Evolutionary conservation across 2,113 vertebrate genomes (phyloP), one percentile per base, ranked within the genome.

Genomic region (Onychostoma macrolepis): DNA sequence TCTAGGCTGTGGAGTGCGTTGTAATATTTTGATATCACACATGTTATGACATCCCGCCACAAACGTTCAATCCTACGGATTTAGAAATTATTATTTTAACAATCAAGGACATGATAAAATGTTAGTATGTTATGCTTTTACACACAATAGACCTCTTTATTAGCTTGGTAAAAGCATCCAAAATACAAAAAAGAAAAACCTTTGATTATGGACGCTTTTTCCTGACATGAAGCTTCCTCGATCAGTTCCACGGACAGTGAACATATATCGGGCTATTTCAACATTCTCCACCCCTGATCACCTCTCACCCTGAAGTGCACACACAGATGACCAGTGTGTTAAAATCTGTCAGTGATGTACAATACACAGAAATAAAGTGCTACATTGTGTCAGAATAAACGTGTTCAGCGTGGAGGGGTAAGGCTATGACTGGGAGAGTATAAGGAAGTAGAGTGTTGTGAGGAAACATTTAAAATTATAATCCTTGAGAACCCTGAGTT

Each of bases 221-320:
- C 45, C 45, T 48, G 45, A 48, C 45, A 48, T 48, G 45, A 48
- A 48, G 11, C 45, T 48, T 48, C 45, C 45, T 48, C 11, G 45
- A 48, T 48, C 45, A 48, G 45, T 48, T 48, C 45, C 45, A 48
- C 45, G 45, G 45, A 48, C 45, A 48, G 45, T 13, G 45, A 48
- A 48, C 45, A 48, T 48, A 48, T 48, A 48, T 48, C 11, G 45
- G 45, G 45, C 65, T 33, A 71, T 43, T 71, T 72, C 33, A 38
- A 74, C 56, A 74, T 41, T 56, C 67, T 72, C 83, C 63, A 43
- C 26, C 43, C 83, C 48, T 85, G 30, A 53, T 85, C 43, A 21
- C 41, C 71, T 76, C 48, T 75, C 17, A 85, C 69, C 69, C 83
- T 74, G 53, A 26, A 58, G 56, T 53, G 28, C 30, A 26, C 26